Base-by-base conservation (phyloP, 2,113 vertebrate genomes). In the Myxocyprinus asiaticus region DNA sequence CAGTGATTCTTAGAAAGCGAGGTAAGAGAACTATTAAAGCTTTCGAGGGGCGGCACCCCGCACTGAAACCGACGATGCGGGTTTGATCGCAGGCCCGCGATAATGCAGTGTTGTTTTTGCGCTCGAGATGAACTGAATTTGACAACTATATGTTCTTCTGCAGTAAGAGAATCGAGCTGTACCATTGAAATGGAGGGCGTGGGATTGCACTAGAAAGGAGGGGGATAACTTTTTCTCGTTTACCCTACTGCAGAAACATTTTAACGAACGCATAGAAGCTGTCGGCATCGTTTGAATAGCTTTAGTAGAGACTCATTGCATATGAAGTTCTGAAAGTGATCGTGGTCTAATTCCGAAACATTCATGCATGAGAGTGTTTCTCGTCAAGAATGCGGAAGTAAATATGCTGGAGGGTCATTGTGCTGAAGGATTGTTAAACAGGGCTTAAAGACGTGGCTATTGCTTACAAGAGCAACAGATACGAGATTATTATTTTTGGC, bases 1-100 rank as follows among this genome's bases (percentile, higher is more conserved):
- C 82, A 55, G 59, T 83, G 82, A 85, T 87, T 91, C 91, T 87
- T 91, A 87, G 91, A 93, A 89, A 93, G 91, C 90, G 85, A 93
- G 91, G 93, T 93, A 92, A 93, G 91, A 83, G 48, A 76, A 71
- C 82, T 72, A 63, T 65, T 68, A 67, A 73, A 58, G 55, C 55
- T 66, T 67, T 62, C 51, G 42, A 53, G 11, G 56, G 77, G 67
- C 22, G 58, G 42, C 45, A 55, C 10, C 15, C 43, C 15, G 53
- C 48, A 53, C n/a, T 17, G 65, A 50, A 47, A 1, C 22, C 22
- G 50, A 53, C 50, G 50, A 58, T 55, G 22, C 67, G 8, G 63
- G 22, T 47, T 73, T 33, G 17, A 43, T 61, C 8, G 42, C 12
- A 61, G 77, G 77, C 73, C 72, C 7, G 63, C 5, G 12, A 61